Evolutionary conservation across 2,113 vertebrate species (phyloP).

Genomic region (Oryzias melastigma): DNA sequence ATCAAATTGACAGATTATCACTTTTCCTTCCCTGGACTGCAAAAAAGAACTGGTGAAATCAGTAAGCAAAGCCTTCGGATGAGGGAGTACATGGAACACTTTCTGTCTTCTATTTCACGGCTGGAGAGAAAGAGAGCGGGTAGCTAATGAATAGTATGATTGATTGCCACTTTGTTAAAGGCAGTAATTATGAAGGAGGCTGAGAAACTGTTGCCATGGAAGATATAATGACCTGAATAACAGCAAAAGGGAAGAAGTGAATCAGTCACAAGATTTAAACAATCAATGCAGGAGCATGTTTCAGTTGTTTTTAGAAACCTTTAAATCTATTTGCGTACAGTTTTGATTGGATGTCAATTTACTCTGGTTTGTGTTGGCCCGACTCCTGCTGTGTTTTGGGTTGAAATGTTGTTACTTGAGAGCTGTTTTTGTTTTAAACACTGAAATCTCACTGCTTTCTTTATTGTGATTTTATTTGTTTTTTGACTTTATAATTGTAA

Average conservation of each 20-base stretch:
- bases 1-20: slow-evolving; percentile 60
- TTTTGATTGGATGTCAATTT: background rate
- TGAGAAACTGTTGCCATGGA: slow-evolving; percentile 54
- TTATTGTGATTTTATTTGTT: too few species aligned
- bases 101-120: slow-evolving; percentile 67
- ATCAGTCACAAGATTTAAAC: slow-evolving; percentile 65
- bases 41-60: slow-evolving; percentile 33
- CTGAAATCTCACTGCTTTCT: too few species aligned
- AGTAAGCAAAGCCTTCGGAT: slow-evolving; percentile 32
- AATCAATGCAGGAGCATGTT: slow-evolving; percentile 44
- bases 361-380: too few species aligned
- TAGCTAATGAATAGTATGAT: slow-evolving; percentile 68
- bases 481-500: too few species aligned
- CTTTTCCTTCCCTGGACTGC: slow-evolving; percentile 36
- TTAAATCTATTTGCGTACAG: background rate
- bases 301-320: slow-evolving; percentile 4
- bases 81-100: slow-evolving; percentile 36
- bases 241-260: slow-evolving; percentile 47
- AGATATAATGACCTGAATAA: slow-evolving; percentile 52
- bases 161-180: slow-evolving; percentile 76
- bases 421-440: too few species aligned
- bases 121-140: slow-evolving; percentile 63
- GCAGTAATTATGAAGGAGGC: slow-evolving; percentile 72
- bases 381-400: too few species aligned
- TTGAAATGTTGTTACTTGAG: too few species aligned